Percentiles rank a stretch among this genome's conserved stretches.
Evolutionary conservation across 2,113 vertebrate species (phyloP).

Genomic region (Podilymbus podiceps): DNA sequence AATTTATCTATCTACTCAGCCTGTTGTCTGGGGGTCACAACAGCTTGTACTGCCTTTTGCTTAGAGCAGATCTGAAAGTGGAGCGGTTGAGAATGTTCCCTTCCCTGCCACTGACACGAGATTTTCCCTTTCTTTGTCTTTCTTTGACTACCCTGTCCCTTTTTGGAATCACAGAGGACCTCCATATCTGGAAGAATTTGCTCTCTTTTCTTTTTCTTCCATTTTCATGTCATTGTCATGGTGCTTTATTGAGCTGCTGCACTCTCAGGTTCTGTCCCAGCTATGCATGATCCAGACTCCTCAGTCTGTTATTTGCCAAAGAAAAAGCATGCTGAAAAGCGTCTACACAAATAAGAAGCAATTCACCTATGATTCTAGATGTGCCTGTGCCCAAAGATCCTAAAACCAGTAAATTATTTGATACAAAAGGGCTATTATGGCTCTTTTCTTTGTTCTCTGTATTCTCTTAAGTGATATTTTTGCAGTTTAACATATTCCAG

Average conservation of each 20-base stretch:
- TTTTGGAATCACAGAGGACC: not conserved
- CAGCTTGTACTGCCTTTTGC: not conserved
- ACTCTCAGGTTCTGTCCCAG: not conserved
- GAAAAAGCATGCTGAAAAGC: not conserved
- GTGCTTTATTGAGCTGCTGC: not conserved
- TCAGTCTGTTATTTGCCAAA: not conserved
- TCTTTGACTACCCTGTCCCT: not conserved
- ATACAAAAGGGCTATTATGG: not conserved
- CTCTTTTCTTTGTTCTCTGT: not conserved
- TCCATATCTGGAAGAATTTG: not conserved
- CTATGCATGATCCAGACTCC: not conserved
- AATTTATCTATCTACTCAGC: not conserved
- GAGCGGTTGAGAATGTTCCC: not conserved
- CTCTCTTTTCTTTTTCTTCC: not conserved
- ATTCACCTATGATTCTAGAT: not conserved
- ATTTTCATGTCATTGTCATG: not conserved
- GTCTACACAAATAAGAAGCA: not conserved
- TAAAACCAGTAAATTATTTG: not conserved
- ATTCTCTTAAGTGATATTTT: slow-evolving; percentile 23
- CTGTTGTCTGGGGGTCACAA: not conserved
- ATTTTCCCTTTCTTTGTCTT: not conserved
- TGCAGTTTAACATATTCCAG: slow-evolving; percentile 46
- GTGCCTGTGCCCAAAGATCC: not conserved
- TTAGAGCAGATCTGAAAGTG: not conserved
- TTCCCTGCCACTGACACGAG: not conserved